Evolutionary conservation across 2,113 vertebrate genomes (phyloP), one percentile per base, ranked within the genome.

Genomic region (Rallus limicola): DNA sequence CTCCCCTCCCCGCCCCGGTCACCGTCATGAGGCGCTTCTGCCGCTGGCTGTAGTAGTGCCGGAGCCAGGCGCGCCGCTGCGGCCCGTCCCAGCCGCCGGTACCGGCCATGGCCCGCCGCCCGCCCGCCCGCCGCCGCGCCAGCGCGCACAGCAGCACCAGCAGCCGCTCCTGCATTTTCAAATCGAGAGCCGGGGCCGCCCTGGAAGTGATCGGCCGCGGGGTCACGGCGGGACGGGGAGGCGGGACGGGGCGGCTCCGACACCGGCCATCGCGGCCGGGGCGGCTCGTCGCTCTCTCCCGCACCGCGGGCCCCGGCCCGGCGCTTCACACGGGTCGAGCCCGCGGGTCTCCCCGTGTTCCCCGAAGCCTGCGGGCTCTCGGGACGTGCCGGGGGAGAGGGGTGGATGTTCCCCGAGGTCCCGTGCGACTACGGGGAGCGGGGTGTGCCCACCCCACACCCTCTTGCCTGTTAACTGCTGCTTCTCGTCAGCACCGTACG

Each of bases 11-110:
- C 81, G 31, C 67, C 72, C 48, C 75, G 19, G 23, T 86, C 72
- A 98, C 98, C 98, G 98, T 97, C 48, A 98, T 97, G 95, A 98
- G 98, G 85, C 98, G 98, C 76, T 97, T 97, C 94, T 98, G 98
- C 40, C 98, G 97, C 97, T 98, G 98, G 50, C 98, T 98, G 93
- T 98, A 98, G 82, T 98, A 98, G 77, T 98, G 98, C 11, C 98
- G 95, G 44, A 98, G 97, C 75, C 98, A 95, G 94, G 98, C 86
- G 33, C 98, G 97, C 70, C 98, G 97, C 55, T 98, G 98, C 65
- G 97, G 85, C 90, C 98, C 98, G 71, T 83, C 92, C 75, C 98
- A 97, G 68, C 33, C 72, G 65, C 97, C 96, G 3, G 74, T 23
- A 33, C 98, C 96, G 2, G 87, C 40, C 81, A 77, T 77, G 19